Conservation (phyloP, 2,888 invertebrate species). For the Icerya purchasi region DNA sequence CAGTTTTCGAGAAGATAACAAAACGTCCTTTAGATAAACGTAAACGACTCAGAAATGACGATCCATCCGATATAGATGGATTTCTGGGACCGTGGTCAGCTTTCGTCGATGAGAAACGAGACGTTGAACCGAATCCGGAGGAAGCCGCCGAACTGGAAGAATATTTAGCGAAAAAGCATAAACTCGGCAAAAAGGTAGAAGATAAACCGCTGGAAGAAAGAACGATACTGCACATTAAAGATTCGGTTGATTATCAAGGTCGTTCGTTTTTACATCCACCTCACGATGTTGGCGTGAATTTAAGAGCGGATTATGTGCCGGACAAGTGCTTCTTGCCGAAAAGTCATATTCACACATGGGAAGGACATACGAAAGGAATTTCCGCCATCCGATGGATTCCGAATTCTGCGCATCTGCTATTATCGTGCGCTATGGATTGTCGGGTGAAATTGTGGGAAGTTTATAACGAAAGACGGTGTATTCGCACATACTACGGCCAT, state of each 20-base stretch:
- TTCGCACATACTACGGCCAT: conserved; percentile 89
- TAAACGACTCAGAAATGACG: conserved; percentile 68
- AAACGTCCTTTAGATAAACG: conserved; percentile 50
- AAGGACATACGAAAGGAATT: conserved; percentile 90
- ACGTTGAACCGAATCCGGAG: conserved; percentile 69
- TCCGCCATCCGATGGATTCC: conserved; percentile 91
- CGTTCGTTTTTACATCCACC: conserved; percentile 84
- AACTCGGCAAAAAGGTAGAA: conserved; percentile 62
- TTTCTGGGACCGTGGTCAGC: conserved; percentile 97
- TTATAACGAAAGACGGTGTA: conserved; percentile 76
- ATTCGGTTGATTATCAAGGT: conserved; percentile 88
- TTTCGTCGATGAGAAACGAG: conserved; percentile 67
- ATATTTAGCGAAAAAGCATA: conserved; percentile 73
- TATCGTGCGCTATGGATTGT: conserved; percentile 93
- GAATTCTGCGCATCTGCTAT: conserved; percentile 71
- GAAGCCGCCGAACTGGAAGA: conserved; percentile 88
- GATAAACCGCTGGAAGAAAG: conserved; percentile 90
- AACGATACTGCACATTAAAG: conserved; percentile 80
- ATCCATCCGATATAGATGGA: conserved; percentile 78
- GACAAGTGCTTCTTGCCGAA: conserved; percentile 92
- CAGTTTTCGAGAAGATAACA: conserved; percentile 72
- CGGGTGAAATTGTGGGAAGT: conserved; percentile 98
- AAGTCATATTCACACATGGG: conserved; percentile 86
- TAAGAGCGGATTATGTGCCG: conserved; percentile 68
- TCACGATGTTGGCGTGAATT: conserved; percentile 74